A percentile compares a stretch with the other conserved stretches of the same genome.
Evolutionary conservation across 2,797 vertebrate species (phyloP).

Genomic region (Benthosema pterotum): DNA sequence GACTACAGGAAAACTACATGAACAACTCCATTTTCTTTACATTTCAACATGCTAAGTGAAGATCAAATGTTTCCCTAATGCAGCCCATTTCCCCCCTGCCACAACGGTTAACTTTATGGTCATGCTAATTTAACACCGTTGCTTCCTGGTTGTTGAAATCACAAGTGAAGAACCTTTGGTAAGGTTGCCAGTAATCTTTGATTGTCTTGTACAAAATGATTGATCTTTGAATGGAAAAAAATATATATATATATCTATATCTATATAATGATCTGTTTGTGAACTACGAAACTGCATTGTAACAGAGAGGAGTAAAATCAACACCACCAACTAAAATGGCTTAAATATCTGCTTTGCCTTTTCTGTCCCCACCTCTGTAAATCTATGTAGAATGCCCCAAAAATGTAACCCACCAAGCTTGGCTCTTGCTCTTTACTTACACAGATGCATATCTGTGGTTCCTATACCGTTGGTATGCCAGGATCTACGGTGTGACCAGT

Average conservation of each 20-base stretch:
- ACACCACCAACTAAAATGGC: background rate
- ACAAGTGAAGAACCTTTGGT: background rate
- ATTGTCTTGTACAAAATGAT: conserved; percentile 9
- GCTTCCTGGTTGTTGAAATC: background rate
- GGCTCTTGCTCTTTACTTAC: background rate
- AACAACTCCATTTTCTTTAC: background rate
- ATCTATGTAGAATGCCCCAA: background rate
- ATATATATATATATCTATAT: background rate
- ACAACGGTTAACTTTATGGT: conserved; percentile 1
- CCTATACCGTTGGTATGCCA: background rate
- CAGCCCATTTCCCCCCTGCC: background rate
- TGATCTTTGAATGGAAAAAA: background rate
- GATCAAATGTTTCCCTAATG: no score
- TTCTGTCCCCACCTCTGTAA: background rate
- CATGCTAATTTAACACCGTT: background rate
- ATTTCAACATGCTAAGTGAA: background rate
- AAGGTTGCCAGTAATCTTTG: conserved; percentile 2
- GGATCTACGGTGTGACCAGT: background rate
- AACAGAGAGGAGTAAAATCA: conserved; percentile 8
- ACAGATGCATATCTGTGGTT: background rate
- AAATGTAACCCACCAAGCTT: background rate
- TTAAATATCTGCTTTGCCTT: background rate
- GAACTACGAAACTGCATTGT: conserved; percentile 9
- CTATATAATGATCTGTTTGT: background rate
- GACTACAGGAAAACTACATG: conserved; percentile 5